These are phyloP conservation scores for Heliconius hermathena DNA, from an alignment of 1,140 invertebrate genomes.

Conservation along the genomic window DNA sequence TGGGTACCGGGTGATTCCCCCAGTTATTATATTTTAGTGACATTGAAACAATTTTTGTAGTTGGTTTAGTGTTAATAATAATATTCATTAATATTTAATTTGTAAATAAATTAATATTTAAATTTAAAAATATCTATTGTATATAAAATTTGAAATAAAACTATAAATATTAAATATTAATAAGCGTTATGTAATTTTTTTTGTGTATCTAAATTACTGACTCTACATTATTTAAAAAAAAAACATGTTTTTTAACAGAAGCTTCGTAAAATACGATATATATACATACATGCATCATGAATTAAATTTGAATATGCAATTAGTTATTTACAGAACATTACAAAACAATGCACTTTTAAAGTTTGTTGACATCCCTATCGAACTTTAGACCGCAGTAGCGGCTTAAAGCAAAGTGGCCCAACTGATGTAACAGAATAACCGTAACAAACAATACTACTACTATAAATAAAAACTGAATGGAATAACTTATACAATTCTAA, in stretches of 20 bases:
- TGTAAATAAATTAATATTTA: background rate
- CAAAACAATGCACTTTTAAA: slow-evolving; percentile 23
- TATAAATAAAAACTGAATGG: slow-evolving; percentile 27
- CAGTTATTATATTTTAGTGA: background rate
- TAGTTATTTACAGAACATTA: slow-evolving; percentile 8
- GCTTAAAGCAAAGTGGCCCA: slow-evolving; percentile 8
- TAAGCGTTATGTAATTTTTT: background rate
- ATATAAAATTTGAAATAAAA: too few relatives aligned
- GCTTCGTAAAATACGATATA: background rate
- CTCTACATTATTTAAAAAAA: background rate
- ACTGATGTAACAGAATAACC: slow-evolving; percentile 8
- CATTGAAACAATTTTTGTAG: background rate
- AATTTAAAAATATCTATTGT: background rate
- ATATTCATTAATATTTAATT: background rate
- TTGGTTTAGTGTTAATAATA: background rate
- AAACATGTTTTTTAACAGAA: background rate
- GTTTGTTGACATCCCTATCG: slow-evolving; percentile 25
- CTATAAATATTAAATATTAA: too few relatives aligned
- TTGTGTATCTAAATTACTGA: background rate
- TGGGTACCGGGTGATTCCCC: background rate
- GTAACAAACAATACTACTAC: slow-evolving; percentile 14
- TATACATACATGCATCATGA: background rate
- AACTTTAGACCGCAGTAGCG: slow-evolving; percentile 23
- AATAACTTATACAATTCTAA: slow-evolving; percentile 12
- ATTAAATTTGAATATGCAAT: background rate